Evolutionary conservation across 2,888 invertebrate genomes (phyloP).

Genomic region (Xylocampa areola): DNA sequence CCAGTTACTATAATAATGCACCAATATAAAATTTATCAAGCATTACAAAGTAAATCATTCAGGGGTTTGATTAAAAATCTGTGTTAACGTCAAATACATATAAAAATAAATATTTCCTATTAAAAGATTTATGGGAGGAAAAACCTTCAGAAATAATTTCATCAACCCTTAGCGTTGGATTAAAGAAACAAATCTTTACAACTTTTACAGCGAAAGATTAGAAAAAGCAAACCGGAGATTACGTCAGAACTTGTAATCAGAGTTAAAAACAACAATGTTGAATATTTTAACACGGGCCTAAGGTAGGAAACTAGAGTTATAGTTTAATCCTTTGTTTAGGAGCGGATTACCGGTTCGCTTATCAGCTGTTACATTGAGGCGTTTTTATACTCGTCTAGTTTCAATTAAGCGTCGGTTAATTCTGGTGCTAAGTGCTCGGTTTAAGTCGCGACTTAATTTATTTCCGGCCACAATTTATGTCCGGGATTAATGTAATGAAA

Average conservation of each 20-base stretch:
- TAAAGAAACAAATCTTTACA: constrained; percentile 62
- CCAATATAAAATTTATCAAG: background rate
- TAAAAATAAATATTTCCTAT: constrained; percentile 23
- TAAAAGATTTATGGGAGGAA: constrained; percentile 37
- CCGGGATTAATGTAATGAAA: constrained; percentile 84
- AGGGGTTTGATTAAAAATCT: constrained; percentile 30
- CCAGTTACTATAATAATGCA: background rate
- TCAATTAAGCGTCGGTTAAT: constrained; percentile 87
- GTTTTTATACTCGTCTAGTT: constrained; percentile 83
- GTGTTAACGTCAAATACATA: constrained; percentile 17
- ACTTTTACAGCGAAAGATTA: constrained; percentile 71
- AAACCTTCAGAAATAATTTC: constrained; percentile 55
- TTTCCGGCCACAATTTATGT: constrained; percentile 83
- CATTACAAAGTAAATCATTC: constrained; percentile 9
- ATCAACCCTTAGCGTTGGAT: constrained; percentile 58
- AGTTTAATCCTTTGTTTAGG: constrained; percentile 82
- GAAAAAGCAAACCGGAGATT: constrained; percentile 75
- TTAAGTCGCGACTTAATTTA: constrained; percentile 85
- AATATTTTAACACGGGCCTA: constrained; percentile 69
- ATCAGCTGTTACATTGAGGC: constrained; percentile 72
- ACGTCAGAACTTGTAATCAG: constrained; percentile 79
- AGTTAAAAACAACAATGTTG: constrained; percentile 72
- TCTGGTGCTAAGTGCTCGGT: constrained; percentile 83
- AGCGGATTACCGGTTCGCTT: constrained; percentile 76
- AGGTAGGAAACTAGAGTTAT: constrained; percentile 68